These are phyloP conservation scores for Drosophila neoperkinsi DNA, from an alignment of 2,888 invertebrate genomes.

Conservation along the genomic window DNA sequence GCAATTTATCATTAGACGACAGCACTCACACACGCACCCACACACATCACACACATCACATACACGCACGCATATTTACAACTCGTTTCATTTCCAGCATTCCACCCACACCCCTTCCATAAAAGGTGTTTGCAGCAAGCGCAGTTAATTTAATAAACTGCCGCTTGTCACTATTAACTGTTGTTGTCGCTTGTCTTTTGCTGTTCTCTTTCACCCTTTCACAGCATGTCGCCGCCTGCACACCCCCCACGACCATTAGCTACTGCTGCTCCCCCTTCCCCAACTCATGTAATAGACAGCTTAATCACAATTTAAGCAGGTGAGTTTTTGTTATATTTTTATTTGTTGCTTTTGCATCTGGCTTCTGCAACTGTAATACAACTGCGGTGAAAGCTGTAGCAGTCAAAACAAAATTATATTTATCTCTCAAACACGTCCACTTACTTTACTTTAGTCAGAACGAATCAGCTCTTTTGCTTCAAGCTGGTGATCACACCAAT, in stretches of 20 bases:
- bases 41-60: constrained; percentile 19
- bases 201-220: constrained; percentile 48
- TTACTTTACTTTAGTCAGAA: not conserved
- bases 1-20: constrained; percentile 83
- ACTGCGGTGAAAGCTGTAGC: not conserved
- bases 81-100: constrained; percentile 45
- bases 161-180: constrained; percentile 72
- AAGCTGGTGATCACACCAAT: not conserved
- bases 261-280: not conserved
- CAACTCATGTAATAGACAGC: constrained; percentile 10
- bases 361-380: not conserved
- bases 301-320: constrained; percentile 58
- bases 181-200: constrained; percentile 50
- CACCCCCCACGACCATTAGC: constrained; percentile 3
- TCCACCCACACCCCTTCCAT: constrained; percentile 3
- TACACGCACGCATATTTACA: constrained; percentile 59
- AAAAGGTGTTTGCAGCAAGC: constrained; percentile 38
- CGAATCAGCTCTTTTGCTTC: not conserved
- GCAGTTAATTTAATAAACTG: constrained; percentile 77
- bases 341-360: constrained; percentile 15
- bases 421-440: not conserved
- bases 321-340: constrained; percentile 15
- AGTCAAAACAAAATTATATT: not conserved
- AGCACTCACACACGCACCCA: constrained; percentile 33
- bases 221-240: constrained; percentile 53